Percentiles rank a stretch among this genome's conserved stretches.
Conservation (phyloP, 2,113 vertebrate genomes). For the Lontra canadensis region DNA sequence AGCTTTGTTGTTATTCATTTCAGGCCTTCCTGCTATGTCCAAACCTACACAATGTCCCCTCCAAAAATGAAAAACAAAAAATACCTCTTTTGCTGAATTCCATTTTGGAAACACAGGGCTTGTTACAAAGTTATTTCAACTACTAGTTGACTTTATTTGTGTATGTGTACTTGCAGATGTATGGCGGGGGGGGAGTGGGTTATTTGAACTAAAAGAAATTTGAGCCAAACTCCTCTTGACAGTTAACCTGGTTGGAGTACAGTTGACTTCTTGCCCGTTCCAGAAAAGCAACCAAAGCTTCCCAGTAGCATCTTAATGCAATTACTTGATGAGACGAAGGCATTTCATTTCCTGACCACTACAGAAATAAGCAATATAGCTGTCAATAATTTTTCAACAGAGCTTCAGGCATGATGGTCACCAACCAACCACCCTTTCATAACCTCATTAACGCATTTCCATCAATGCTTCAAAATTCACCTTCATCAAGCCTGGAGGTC, state of each 20-base stretch:
- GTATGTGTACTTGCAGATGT: neutral
- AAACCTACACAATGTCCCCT: neutral
- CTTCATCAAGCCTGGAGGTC: conserved; percentile 61
- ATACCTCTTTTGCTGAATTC: conserved; percentile 5
- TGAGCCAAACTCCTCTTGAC: conserved; percentile 83
- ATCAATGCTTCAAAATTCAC: conserved; percentile 71
- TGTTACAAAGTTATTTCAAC: neutral
- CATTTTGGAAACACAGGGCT: neutral
- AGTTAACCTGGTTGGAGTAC: conserved; percentile 78
- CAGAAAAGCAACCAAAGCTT: conserved; percentile 74
- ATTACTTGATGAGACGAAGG: conserved; percentile 83
- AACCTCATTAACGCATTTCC: conserved; percentile 82
- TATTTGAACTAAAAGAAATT: conserved; percentile 69
- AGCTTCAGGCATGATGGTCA: conserved; percentile 76
- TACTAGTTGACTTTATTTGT: neutral
- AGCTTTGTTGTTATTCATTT: fast-evolving
- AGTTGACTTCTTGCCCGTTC: conserved; percentile 67
- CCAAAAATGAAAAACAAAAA: neutral
- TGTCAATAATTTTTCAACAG: conserved; percentile 85
- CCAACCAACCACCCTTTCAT: conserved; percentile 81
- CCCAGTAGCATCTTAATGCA: conserved; percentile 84
- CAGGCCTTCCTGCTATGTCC: neutral
- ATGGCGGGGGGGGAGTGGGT: neutral
- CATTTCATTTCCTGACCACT: conserved; percentile 84
- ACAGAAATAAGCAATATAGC: conserved; percentile 89